A percentile compares a stretch with the other conserved stretches of the same genome.
These are phyloP conservation scores for Nycticorax nycticorax DNA, from an alignment of 2,113 vertebrate genomes.

Conservation along the genomic window DNA sequence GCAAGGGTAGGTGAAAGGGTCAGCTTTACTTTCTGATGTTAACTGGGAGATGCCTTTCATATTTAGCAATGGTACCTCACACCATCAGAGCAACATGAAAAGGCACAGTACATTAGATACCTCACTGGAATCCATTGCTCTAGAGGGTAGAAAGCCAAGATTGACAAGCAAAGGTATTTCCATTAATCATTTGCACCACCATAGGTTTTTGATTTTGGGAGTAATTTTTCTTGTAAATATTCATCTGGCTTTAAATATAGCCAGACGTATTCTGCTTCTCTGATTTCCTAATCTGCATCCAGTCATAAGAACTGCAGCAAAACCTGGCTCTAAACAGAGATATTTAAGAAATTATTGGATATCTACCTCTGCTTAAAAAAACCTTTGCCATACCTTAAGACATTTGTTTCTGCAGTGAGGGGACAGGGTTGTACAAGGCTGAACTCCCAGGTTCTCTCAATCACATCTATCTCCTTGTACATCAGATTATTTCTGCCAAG, in stretches of 20 bases:
- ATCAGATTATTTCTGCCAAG: conserved; percentile 9
- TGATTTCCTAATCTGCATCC: background rate
- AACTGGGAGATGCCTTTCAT: background rate
- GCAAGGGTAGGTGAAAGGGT: background rate
- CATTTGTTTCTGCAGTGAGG: background rate
- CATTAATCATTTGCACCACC: background rate
- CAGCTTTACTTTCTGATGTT: background rate
- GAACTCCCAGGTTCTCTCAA: background rate
- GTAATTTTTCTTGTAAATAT: background rate
- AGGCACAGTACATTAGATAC: background rate
- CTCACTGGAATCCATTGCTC: background rate
- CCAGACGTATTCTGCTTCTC: background rate
- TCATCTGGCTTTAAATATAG: background rate
- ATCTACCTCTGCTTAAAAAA: background rate
- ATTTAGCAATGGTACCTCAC: background rate
- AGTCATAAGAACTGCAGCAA: background rate
- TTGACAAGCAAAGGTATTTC: background rate
- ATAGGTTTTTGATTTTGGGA: background rate
- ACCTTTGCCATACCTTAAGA: background rate
- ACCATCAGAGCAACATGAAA: background rate
- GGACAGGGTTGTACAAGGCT: background rate
- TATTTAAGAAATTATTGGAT: background rate
- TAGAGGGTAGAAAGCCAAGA: background rate
- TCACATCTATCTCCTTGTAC: background rate
- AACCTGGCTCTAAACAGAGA: background rate